These are phyloP conservation scores for Troides helena DNA, from an alignment of 2,888 invertebrate genomes.

Conservation along the genomic window DNA sequence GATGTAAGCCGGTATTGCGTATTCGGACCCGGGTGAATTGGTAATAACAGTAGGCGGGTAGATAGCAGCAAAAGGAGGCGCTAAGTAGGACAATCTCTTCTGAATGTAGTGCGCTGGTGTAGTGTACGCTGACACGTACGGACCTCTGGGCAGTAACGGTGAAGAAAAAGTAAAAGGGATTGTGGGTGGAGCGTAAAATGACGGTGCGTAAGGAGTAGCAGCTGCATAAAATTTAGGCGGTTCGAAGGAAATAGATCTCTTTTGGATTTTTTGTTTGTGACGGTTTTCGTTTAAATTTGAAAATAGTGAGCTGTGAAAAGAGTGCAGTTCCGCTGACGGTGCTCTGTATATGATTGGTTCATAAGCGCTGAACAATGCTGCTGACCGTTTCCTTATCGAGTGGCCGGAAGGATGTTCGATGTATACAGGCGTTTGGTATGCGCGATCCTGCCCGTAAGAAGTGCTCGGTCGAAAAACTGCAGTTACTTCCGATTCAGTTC, in stretches of 20 bases:
- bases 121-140: conserved; percentile 20
- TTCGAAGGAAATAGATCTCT: conserved; percentile 6
- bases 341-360: neutral
- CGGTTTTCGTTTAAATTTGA: too few relatives aligned
- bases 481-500: neutral
- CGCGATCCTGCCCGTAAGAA: neutral
- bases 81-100: conserved; percentile 14
- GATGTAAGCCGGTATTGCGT: neutral
- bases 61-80: neutral
- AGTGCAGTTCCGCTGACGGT: neutral
- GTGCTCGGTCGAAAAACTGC: neutral
- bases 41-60: neutral
- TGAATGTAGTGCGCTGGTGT: conserved; percentile 22
- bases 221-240: conserved; percentile 10
- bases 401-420: neutral
- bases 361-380: neutral
- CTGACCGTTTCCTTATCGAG: conserved; percentile 7
- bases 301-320: too few relatives aligned
- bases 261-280: neutral
- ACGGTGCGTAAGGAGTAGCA: conserved; percentile 19
- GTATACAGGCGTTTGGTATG: neutral
- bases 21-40: neutral
- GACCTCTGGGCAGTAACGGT: conserved; percentile 17
- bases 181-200: conserved; percentile 23
- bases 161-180: conserved; percentile 7